A percentile compares a stretch with the other conserved stretches of the same genome.
phyloP scores from a whole-genome alignment of 2,113 vertebrate species.

The Numida meleagris region DNA sequence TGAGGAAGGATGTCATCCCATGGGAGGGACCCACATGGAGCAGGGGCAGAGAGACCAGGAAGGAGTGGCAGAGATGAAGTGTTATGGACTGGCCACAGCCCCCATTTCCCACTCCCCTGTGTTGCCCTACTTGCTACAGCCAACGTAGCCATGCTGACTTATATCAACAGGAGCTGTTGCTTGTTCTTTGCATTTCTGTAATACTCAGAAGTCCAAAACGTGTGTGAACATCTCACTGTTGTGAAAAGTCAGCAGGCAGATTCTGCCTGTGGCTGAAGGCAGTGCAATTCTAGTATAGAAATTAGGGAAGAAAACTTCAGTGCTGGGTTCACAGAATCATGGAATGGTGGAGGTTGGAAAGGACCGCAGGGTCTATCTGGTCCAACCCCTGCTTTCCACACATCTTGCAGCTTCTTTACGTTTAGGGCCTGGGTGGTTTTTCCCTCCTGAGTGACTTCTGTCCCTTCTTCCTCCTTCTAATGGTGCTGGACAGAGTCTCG shows the following conservation, averaged over 20 bases:
- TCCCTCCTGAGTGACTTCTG: not conserved
- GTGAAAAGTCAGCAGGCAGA: not conserved
- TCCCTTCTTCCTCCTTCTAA: not conserved
- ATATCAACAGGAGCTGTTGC: not conserved
- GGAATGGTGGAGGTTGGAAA: not conserved
- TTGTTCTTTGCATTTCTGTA: not conserved
- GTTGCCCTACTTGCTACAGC: not conserved
- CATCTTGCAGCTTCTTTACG: not conserved
- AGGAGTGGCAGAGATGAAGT: too few relatives aligned
- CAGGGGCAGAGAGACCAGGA: too few relatives aligned
- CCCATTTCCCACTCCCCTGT: not conserved
- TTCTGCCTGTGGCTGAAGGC: not conserved
- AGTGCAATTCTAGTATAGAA: not conserved
- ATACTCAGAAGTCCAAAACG: not conserved
- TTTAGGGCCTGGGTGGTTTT: not conserved
- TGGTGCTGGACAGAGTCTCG: not conserved
- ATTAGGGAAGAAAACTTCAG: not conserved
- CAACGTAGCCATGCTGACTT: not conserved
- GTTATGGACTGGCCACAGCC: not conserved
- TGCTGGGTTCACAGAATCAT: not conserved
- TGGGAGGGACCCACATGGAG: too few relatives aligned
- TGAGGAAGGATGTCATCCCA: too few relatives aligned
- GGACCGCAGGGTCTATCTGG: not conserved
- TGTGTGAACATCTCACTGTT: not conserved
- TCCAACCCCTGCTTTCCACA: not conserved